A percentile compares a stretch with the other conserved stretches of the same genome.
Evolutionary conservation across 2,797 vertebrate species (phyloP).

Genomic region (Notolabrus celidotus): DNA sequence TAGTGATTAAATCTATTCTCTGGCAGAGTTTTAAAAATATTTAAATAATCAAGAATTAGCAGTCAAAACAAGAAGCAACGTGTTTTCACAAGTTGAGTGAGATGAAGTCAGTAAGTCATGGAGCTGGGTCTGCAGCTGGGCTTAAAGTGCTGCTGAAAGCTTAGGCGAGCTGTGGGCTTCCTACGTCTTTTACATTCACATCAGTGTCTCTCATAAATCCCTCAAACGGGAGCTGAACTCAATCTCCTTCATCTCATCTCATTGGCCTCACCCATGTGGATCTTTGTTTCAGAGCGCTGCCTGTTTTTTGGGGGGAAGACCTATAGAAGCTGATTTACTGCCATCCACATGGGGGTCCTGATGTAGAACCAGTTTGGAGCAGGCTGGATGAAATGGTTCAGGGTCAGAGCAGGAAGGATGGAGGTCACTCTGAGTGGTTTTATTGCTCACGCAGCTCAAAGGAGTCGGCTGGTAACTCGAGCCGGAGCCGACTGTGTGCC

Average conservation of each 20-base stretch:
- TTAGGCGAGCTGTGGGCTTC: conserved; percentile 33
- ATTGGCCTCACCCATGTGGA: conserved; percentile 31
- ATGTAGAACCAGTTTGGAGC: conserved; percentile 49
- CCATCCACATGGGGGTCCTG: conserved; percentile 33
- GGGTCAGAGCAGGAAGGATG: conserved; percentile 34
- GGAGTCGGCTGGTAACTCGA: conserved; percentile 27
- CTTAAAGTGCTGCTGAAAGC: conserved; percentile 58
- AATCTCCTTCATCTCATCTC: conserved; percentile 37
- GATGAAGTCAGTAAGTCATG: conserved; percentile 29
- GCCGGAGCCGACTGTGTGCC: conserved; percentile 26
- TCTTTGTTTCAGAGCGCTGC: conserved; percentile 38
- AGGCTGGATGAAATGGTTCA: conserved; percentile 49
- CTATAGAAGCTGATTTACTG: conserved; percentile 48
- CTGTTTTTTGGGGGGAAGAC: conserved; percentile 30
- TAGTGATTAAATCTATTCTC: too few relatives aligned
- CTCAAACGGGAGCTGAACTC: conserved; percentile 40
- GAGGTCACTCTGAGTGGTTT: conserved; percentile 48
- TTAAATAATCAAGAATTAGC: too few relatives aligned
- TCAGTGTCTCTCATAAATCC: conserved; percentile 54
- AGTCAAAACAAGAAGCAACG: not conserved
- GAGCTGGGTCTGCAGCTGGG: conserved; percentile 43
- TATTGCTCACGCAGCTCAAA: conserved; percentile 37
- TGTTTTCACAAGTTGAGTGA: conserved; percentile 18
- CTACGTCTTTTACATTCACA: conserved; percentile 53
- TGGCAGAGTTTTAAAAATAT: too few relatives aligned